Base-by-base conservation (phyloP, 2,888 invertebrate genomes). In the Polydrusus cervinus region DNA sequence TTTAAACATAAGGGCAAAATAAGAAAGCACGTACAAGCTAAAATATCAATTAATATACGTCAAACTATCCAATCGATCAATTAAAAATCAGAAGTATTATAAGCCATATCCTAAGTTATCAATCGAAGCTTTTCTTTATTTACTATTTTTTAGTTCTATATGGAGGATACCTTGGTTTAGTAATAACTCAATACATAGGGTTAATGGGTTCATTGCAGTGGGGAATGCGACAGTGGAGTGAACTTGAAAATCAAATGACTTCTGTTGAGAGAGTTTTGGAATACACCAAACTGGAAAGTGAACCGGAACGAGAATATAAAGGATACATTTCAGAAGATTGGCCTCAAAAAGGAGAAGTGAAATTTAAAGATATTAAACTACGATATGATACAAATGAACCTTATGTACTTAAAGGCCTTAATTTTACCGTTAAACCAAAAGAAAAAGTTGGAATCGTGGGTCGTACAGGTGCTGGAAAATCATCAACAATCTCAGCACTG, bases 381-480 rank as follows among this genome's bases (percentile, higher is more conserved):
- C 90, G 91, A 80, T 98, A 98, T 86, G 88, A 91, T 71, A 90
- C 91, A 2, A 88, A 90, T 0, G 93, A 93, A 64, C 91, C 94
- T 0, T 89, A 92, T 2, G 95, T 97, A 16, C 89, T 98, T 30
- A 94, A 91, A 79, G 90, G 92, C 77, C 87, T 96, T 7, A 91
- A 89, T 75, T 90, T 96, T 71, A 84, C 87, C 0, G 91, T 95
- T 65, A 89, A 92, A 81, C 89, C 92, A n/a, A 91, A 91, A 73
- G 91, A 92, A 88, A 93, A 93, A 89, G 89, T 95, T 25, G 95
- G 95, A 3, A 92, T 95, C 9, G 93, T 95, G 2, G 95, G 96
- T 0, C 88, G 95, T 80, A 96, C 96, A 0, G 96, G 96, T 0
- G 95, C 95, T 0, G 96, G 95, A n/a, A 95, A 95, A 85, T 93